These are phyloP conservation scores for Lucinisca nassula DNA, from an alignment of 2,888 invertebrate species.

Conservation along the genomic window DNA sequence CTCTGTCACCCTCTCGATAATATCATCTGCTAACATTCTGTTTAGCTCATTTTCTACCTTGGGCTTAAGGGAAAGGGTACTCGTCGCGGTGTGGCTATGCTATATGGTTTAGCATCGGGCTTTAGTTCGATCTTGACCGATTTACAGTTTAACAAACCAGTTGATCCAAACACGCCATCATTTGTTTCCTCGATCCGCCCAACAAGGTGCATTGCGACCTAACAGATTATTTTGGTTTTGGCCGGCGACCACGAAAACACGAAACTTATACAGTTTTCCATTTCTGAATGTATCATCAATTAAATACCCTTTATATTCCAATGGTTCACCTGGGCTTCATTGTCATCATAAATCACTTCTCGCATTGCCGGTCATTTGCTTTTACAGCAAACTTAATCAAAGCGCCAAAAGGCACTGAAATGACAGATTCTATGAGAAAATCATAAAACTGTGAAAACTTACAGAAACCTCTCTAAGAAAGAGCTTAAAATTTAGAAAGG, in stretches of 20 bases:
- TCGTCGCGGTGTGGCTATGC: constrained; percentile 32
- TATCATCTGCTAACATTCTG: not conserved
- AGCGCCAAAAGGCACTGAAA: too few species aligned
- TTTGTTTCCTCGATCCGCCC: not conserved
- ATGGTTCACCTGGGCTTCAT: not conserved
- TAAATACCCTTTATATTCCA: not conserved
- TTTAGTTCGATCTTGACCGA: constrained; percentile 24
- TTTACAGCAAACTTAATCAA: too few species aligned
- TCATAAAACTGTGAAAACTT: too few species aligned
- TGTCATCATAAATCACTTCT: too few species aligned
- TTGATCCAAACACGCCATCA: not conserved
- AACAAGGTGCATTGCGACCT: not conserved
- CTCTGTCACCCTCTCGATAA: constrained; percentile 32
- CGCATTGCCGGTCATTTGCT: too few species aligned
- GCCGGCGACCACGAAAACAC: not conserved
- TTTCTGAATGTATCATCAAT: not conserved
- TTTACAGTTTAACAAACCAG: constrained; percentile 9
- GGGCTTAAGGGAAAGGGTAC: constrained; percentile 35
- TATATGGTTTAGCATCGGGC: constrained; percentile 13
- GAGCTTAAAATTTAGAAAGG: too few species aligned
- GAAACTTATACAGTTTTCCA: not conserved
- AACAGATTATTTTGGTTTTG: not conserved
- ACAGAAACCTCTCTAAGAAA: too few species aligned
- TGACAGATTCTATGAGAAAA: too few species aligned
- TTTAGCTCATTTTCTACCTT: constrained; percentile 52